Evolutionary conservation across 2,888 invertebrate genomes (phyloP).

Genomic region (Diplolepis rosae): DNA sequence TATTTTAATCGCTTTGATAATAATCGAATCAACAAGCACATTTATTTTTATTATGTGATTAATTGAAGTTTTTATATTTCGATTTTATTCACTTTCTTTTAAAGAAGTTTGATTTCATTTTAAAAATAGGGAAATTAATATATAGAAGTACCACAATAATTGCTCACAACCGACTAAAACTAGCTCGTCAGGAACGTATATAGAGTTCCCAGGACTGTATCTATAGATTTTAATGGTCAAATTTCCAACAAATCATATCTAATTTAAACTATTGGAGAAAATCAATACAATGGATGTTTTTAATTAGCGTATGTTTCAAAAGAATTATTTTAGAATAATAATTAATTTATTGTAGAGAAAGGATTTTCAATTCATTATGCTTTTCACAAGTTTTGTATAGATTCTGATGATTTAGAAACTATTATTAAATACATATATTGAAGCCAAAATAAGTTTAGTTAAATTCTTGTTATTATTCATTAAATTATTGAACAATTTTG

Average conservation of each 20-base stretch:
- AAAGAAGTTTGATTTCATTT: background rate
- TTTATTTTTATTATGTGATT: background rate
- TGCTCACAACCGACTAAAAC: background rate
- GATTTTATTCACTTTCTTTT: background rate
- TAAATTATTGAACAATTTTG: no score
- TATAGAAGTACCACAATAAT: slow-evolving; percentile 2
- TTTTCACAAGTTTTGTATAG: no score
- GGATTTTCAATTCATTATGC: no score
- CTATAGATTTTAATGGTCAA: background rate
- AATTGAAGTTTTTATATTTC: background rate
- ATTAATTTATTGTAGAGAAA: no score
- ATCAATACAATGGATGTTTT: no score
- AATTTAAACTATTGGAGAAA: no score
- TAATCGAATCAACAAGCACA: background rate
- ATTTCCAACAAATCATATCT: background rate
- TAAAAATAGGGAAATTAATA: background rate
- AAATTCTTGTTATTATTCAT: no score
- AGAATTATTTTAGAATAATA: no score
- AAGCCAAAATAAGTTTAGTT: no score
- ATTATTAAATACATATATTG: no score
- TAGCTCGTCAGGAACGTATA: background rate
- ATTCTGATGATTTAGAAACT: no score
- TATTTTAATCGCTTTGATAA: background rate
- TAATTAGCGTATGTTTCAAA: no score
- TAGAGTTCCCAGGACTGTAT: slow-evolving; percentile 20